Conservation (phyloP, 2,113 vertebrate genomes). For the Oceanodroma tethys region DNA sequence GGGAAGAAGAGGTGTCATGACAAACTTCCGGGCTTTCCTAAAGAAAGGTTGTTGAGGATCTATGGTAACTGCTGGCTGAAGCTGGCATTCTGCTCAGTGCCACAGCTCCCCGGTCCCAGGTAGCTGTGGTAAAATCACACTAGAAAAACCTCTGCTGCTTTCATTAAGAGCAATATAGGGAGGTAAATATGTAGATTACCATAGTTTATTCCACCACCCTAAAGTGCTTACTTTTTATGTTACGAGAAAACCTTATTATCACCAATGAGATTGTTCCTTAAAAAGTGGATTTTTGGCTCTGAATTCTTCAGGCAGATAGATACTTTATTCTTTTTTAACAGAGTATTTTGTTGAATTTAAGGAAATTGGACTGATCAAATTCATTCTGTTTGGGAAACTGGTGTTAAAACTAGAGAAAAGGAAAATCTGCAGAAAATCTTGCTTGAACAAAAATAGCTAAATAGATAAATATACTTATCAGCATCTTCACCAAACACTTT, state of each 20-base stretch:
- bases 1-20: not conserved
- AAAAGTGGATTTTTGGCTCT: not conserved
- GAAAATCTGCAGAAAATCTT: not conserved
- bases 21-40: accelerated
- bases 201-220: not conserved
- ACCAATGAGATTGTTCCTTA: not conserved
- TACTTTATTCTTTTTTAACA: not conserved
- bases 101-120: accelerated
- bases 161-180: not conserved
- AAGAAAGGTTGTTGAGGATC: not conserved
- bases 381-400: not conserved
- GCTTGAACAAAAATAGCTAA: not conserved
- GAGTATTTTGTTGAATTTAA: conserved; percentile 12
- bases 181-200: not conserved
- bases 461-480: not conserved
- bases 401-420: not conserved
- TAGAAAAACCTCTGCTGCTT: not conserved
- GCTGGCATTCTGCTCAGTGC: not conserved
- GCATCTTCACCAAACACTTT: not conserved
- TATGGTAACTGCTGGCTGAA: not conserved
- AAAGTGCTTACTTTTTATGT: conserved; percentile 8
- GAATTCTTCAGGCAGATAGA: not conserved
- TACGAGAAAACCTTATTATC: not conserved
- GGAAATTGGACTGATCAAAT: not conserved
- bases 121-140: not conserved